Percentiles rank a stretch among this genome's conserved stretches.
Evolutionary conservation across 2,888 invertebrate species (phyloP).

Genomic region (Apomyelois bistriatella): DNA sequence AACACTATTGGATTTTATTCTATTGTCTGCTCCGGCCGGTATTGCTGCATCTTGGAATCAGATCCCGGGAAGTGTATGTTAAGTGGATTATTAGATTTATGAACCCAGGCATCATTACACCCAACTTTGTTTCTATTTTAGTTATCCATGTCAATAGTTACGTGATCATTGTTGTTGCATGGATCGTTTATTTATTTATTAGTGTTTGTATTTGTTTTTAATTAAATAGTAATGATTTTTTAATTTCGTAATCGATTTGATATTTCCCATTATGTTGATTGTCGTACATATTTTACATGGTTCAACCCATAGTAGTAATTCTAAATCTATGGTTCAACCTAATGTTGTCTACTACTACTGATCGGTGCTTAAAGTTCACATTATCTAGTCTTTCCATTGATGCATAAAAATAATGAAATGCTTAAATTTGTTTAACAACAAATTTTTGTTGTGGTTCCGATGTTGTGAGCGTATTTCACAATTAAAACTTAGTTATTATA

Average conservation of each 20-base stretch:
- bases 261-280: neutral
- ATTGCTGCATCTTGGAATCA: conserved; percentile 59
- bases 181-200: neutral
- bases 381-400: too few species aligned
- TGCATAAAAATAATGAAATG: too few species aligned
- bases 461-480: too few species aligned
- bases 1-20: conserved; percentile 46
- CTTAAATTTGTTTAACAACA: too few species aligned
- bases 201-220: neutral
- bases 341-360: too few species aligned
- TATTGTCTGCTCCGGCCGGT: conserved; percentile 32
- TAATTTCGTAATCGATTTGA: neutral
- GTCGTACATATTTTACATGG: neutral
- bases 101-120: conserved; percentile 27
- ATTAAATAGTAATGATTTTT: neutral
- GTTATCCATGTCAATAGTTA: neutral
- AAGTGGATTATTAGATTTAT: conserved; percentile 30
- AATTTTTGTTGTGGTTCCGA: too few species aligned
- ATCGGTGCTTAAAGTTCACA: too few species aligned
- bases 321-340: too few species aligned
- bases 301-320: neutral
- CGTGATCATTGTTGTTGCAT: conserved; percentile 10
- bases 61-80: conserved; percentile 71
- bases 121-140: conserved; percentile 14
- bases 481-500: too few species aligned